Evolutionary conservation across 1,140 invertebrate genomes (phyloP).

Genomic region (Atta colombica): DNA sequence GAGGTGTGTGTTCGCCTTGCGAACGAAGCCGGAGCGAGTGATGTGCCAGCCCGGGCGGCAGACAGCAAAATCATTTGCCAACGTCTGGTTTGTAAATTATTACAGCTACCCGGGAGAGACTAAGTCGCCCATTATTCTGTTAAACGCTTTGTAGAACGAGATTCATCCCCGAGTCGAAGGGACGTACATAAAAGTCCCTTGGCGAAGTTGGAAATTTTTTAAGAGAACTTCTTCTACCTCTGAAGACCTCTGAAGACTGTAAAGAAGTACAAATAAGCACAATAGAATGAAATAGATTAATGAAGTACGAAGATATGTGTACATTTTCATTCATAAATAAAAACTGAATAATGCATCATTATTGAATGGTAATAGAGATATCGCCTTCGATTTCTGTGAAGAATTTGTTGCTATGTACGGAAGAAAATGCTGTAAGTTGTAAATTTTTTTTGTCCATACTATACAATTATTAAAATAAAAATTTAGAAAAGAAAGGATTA

Average conservation of each 20-base stretch:
- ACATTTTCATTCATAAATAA: neutral
- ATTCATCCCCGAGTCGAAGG: constrained; percentile 55
- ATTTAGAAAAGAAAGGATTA: neutral
- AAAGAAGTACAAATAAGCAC: neutral
- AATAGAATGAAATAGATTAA: constrained; percentile 39
- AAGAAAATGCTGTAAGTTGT: neutral
- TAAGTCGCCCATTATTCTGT: constrained; percentile 65
- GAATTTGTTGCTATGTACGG: neutral
- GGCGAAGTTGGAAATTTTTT: constrained; percentile 35
- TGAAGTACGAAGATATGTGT: constrained; percentile 8
- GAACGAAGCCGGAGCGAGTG: constrained; percentile 45
- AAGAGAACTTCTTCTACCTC: neutral
- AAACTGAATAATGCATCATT: neutral
- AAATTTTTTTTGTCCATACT: neutral
- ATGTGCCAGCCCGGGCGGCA: constrained; percentile 48
- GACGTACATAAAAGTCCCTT: constrained; percentile 24
- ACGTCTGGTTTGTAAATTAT: constrained; percentile 64
- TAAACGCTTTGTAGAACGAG: constrained; percentile 60
- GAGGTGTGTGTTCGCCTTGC: constrained; percentile 28
- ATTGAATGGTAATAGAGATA: neutral
- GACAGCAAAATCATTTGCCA: constrained; percentile 65
- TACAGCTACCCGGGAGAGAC: constrained; percentile 59
- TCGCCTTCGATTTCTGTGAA: neutral
- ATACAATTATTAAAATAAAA: neutral
- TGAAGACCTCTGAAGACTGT: neutral